Evolutionary conservation across 2,888 invertebrate species (phyloP), one percentile per base, ranked within the genome.

Genomic region (Tyria jacobaeae): DNA sequence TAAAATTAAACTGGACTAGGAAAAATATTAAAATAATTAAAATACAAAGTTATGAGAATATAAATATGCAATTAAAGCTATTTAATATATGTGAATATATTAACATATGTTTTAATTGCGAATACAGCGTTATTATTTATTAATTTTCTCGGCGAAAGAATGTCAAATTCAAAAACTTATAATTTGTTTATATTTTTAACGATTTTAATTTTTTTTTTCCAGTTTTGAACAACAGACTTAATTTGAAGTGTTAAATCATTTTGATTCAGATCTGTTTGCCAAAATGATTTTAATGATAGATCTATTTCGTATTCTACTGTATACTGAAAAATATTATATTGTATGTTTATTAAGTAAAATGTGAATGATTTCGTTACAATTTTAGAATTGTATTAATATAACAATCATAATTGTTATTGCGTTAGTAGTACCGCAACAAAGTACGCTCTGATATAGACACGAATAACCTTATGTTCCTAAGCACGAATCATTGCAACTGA

Each of bases 1-100:
- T 31, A 53, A 54, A 54, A 47, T 44, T 54, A n/a, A 48, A 44
- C 9, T 54, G 21, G 24, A 59, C 44, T 58, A 41, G 47, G 35
- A 50, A 50, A 25, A 63, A 41, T 53, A 12, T 41, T 58, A 50
- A 50, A 47, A 31, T 35, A 21, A 39, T 24, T 47, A 62, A 63
- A 57, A 57, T 50, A 57, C 51, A 41, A 51, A 59, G 51, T 63
- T 63, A 59, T 59, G 55, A 55, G 49, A 31, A 17, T 27, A 62
- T 31, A 44, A 54, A 24, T 57, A 55, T 44, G 54, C 41, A 51
- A 31, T 55, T 58, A 59, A 55, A 55, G 50, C 63, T 63, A 59
- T 63, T 55, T 63, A 63, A 55, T 63, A 58, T 63, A 63, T 63
- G 54, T 24, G 15, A 49, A 50, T 63, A 63, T 59, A 63, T 63